Percentiles rank a stretch among this genome's conserved stretches.
Evolutionary conservation across 1,140 invertebrate genomes (phyloP).

Genomic region (Caenorhabditis brenneri): DNA sequence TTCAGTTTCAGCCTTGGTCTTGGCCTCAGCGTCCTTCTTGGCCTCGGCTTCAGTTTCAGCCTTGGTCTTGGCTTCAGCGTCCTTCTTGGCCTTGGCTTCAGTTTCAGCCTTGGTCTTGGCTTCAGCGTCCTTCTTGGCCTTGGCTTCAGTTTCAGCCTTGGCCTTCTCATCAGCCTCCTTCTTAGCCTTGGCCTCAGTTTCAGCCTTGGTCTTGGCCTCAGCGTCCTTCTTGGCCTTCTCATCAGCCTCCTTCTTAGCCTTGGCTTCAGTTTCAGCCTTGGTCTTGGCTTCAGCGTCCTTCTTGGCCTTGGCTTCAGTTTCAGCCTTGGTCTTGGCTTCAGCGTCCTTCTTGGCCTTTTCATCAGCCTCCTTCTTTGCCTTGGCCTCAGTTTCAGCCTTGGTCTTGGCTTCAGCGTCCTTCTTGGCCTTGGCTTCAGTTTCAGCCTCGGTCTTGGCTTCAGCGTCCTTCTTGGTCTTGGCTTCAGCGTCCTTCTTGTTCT

Average conservation of each 20-base stretch:
- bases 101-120: background rate
- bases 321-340: background rate
- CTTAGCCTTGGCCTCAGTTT: slow-evolving; percentile 32
- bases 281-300: slow-evolving; percentile 31
- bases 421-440: background rate
- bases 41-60: background rate
- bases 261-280: slow-evolving; percentile 3
- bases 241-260: background rate
- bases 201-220: slow-evolving; percentile 22
- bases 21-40: background rate
- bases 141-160: slow-evolving; percentile 18
- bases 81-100: slow-evolving; percentile 10
- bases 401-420: background rate
- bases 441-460: background rate
- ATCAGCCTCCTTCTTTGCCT: background rate
- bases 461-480: background rate
- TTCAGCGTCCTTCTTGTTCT: background rate
- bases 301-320: background rate
- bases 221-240: background rate
- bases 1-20: background rate
- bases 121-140: slow-evolving; percentile 17
- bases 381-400: background rate
- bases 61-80: background rate
- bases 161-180: background rate
- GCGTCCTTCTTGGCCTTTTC: background rate